Evolutionary conservation across 2,113 vertebrate species (phyloP).

Genomic region (Eira barbara): DNA sequence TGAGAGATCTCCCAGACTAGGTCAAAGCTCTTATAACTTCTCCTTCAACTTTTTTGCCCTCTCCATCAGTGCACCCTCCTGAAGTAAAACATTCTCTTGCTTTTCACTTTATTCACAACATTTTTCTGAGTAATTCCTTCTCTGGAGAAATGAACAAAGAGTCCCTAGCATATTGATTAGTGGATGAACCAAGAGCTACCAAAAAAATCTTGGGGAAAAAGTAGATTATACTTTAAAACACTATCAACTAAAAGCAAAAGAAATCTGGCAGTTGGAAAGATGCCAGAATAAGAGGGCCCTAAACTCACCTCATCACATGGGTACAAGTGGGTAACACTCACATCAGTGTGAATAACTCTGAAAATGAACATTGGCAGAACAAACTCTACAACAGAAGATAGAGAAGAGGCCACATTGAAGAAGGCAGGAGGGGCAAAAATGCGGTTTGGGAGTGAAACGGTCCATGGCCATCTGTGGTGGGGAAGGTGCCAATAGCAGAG

Average conservation of each 20-base stretch:
- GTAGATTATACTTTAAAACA: neutral
- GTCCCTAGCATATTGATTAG: neutral
- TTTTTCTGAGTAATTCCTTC: neutral
- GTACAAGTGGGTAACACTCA: neutral
- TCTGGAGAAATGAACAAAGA: neutral
- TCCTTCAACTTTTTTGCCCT: neutral
- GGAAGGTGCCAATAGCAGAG: neutral
- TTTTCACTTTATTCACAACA: neutral
- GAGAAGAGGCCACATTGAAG: neutral
- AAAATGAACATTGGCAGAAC: neutral
- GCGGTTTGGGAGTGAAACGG: neutral
- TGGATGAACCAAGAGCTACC: neutral
- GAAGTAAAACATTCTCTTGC: neutral
- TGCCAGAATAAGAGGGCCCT: neutral
- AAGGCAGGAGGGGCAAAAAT: neutral
- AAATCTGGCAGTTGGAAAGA: neutral
- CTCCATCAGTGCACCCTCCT: neutral
- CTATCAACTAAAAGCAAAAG: neutral
- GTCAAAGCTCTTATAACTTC: neutral
- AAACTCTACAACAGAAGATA: neutral
- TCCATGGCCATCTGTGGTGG: neutral
- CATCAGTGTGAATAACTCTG: neutral
- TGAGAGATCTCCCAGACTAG: neutral
- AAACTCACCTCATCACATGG: neutral
- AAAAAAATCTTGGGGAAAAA: neutral